Conservation (phyloP, 1,140 invertebrate genomes). For the Coboldia fuscipes region DNA sequence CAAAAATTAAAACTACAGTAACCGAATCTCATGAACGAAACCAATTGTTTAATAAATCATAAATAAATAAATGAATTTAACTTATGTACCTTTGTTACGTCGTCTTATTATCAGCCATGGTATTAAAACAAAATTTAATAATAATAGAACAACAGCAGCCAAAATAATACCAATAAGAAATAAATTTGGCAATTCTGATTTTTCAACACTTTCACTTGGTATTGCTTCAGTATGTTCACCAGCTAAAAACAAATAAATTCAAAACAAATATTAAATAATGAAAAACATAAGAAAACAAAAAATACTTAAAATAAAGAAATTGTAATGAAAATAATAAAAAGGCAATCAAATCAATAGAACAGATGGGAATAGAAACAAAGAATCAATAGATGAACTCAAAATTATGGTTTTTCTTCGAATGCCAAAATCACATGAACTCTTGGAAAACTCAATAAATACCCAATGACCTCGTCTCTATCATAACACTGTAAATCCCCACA, state of each 20-base stretch:
- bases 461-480: too few species aligned
- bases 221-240: constrained; percentile 32
- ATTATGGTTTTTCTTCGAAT: background rate
- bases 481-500: background rate
- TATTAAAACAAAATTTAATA: constrained; percentile 62
- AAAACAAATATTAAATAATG: constrained; percentile 16
- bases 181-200: constrained; percentile 45
- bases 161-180: constrained; percentile 64
- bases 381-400: background rate
- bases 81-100: constrained; percentile 27
- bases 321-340: constrained; percentile 2
- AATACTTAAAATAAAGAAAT: constrained; percentile 3
- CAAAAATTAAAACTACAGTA: background rate
- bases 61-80: constrained; percentile 10
- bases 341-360: constrained; percentile 2
- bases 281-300: constrained; percentile 7
- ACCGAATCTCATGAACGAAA: background rate
- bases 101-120: constrained; percentile 64
- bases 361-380: too few species aligned
- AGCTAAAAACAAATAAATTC: constrained; percentile 22
- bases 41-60: constrained; percentile 7
- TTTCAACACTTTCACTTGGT: constrained; percentile 39
- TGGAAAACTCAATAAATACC: too few species aligned
- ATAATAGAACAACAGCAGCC: constrained; percentile 44
- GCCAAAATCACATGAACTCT: too few species aligned